Percentiles rank a stretch among this genome's conserved stretches.
These are phyloP conservation scores for Harpagoxenus sublaevis DNA, from an alignment of 2,888 invertebrate genomes.

Conservation along the genomic window DNA sequence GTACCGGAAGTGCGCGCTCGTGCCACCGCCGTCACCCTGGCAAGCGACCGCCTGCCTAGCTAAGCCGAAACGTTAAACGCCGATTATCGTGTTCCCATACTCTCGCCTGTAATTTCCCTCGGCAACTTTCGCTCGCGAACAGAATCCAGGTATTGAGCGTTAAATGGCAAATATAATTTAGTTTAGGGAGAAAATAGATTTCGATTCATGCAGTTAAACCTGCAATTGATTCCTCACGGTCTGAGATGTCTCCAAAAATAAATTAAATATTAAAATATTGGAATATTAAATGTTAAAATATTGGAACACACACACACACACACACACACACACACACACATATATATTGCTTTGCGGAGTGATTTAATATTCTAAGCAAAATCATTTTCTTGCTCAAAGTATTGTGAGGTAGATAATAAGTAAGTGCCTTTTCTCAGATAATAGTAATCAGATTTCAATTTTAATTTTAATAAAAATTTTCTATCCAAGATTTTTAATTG, in stretches of 20 bases:
- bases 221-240: background rate
- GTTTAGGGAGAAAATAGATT: background rate
- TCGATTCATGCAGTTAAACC: background rate
- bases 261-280: background rate
- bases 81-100: slow-evolving; percentile 76
- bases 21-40: slow-evolving; percentile 60
- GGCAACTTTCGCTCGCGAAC: slow-evolving; percentile 63
- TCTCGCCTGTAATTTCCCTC: slow-evolving; percentile 69
- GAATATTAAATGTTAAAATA: background rate
- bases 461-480: background rate
- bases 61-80: slow-evolving; percentile 80
- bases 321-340: no score
- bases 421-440: background rate
- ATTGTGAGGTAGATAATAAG: background rate
- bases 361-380: background rate
- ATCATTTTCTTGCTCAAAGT: background rate
- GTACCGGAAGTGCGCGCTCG: slow-evolving; percentile 74
- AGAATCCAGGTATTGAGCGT: background rate
- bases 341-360: background rate
- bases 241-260: background rate
- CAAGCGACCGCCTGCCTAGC: slow-evolving; percentile 76
- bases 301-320: background rate
- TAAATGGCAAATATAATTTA: slow-evolving; percentile 1
- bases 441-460: background rate
- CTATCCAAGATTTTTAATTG: background rate